Conservation (phyloP, 2,888 invertebrate genomes). For the Villa cingulata region DNA sequence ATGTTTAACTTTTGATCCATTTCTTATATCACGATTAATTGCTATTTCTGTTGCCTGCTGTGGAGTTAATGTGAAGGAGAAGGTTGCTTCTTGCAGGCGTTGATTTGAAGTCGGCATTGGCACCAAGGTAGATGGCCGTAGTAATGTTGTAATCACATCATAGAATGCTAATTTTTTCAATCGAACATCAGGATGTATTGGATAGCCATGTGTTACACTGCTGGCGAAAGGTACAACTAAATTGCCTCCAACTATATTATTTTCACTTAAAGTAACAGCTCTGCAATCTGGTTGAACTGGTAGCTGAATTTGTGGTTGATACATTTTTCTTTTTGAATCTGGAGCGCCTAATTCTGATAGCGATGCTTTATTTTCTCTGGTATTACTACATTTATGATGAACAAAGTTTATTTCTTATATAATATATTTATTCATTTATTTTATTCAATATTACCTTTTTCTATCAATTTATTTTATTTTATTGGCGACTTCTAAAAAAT, state of each 20-base stretch:
- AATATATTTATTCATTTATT: too few species aligned
- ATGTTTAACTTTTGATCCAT: constrained; percentile 56
- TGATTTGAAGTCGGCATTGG: constrained; percentile 51
- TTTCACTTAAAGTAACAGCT: constrained; percentile 25
- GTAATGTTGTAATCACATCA: constrained; percentile 70
- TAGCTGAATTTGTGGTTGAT: constrained; percentile 12
- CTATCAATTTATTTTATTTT: constrained; percentile 44
- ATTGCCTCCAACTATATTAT: constrained; percentile 29
- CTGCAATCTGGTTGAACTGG: constrained; percentile 10
- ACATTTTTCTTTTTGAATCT: constrained; percentile 12
- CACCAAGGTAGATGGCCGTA: constrained; percentile 80
- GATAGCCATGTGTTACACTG: constrained; percentile 45
- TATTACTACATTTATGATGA: not conserved
- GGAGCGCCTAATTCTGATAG: not conserved
- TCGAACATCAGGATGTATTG: constrained; percentile 86
- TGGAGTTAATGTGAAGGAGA: constrained; percentile 80
- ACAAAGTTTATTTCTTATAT: not conserved
- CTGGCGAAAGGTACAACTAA: constrained; percentile 35
- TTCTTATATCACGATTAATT: constrained; percentile 54
- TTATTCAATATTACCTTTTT: too few species aligned
- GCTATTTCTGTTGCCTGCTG: constrained; percentile 87
- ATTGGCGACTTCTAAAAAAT: constrained; percentile 43
- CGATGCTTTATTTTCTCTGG: not conserved
- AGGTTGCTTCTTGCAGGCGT: constrained; percentile 73
- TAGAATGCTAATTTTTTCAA: constrained; percentile 87